A percentile compares a stretch with the other conserved stretches of the same genome.
These are phyloP conservation scores for Drosophila kanekoi DNA, from an alignment of 2,888 invertebrate genomes.

Conservation along the genomic window DNA sequence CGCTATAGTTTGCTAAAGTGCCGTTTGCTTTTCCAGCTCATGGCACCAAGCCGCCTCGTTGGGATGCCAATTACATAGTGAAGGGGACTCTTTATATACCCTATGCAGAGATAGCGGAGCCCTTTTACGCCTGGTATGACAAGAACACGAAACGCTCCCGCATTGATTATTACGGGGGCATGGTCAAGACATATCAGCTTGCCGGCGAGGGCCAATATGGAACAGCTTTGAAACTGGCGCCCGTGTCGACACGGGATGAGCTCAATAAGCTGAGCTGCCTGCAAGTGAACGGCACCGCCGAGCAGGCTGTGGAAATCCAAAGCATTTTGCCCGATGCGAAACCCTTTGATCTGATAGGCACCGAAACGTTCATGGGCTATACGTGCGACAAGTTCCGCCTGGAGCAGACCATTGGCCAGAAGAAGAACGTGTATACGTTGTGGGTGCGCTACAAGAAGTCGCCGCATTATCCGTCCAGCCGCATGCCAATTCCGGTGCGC, in stretches of 20 bases:
- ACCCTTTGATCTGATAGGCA: conserved; percentile 89
- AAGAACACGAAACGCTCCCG: conserved; percentile 90
- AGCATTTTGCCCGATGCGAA: conserved; percentile 92
- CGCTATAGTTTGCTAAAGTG: conserved; percentile 14
- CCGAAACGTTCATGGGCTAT: conserved; percentile 90
- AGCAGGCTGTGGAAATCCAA: conserved; percentile 89
- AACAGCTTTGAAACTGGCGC: conserved; percentile 92
- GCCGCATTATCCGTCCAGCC: conserved; percentile 84
- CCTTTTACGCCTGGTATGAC: conserved; percentile 96
- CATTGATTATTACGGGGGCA: conserved; percentile 97
- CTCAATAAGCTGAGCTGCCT: conserved; percentile 92
- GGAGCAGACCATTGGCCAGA: conserved; percentile 89
- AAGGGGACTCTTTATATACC: conserved; percentile 94
- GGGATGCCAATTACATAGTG: conserved; percentile 90
- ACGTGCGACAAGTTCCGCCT: conserved; percentile 92
- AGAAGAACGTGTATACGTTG: conserved; percentile 94
- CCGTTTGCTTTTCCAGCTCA: conserved; percentile 50
- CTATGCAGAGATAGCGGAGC: conserved; percentile 96
- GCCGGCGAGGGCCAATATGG: conserved; percentile 88
- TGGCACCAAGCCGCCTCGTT: conserved; percentile 87
- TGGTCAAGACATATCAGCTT: conserved; percentile 96
- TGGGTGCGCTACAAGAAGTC: conserved; percentile 92
- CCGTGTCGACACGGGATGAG: conserved; percentile 91
- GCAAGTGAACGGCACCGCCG: conserved; percentile 91
- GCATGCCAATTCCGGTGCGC: conserved; percentile 89